Base-by-base conservation (phyloP, 2,888 invertebrate genomes). In the Ditylenchus weischeri region DNA sequence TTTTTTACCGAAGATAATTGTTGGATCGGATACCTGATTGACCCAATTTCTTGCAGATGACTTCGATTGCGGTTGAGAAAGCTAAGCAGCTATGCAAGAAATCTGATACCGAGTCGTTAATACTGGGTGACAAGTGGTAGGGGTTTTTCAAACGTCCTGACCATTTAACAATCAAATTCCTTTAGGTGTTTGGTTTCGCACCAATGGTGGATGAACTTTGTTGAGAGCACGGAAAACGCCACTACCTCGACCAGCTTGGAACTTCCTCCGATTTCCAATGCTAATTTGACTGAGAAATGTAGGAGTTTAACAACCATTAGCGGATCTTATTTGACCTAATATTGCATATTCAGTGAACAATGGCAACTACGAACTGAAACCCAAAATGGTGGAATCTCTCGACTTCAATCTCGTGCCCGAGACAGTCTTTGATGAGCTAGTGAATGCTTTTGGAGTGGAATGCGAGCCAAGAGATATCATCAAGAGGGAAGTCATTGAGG, bases 401-500 rank as follows among this genome's bases (percentile, higher is more conserved):
- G 76, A 80, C 64, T 79, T 69, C 69, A 62, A 57, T 2, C 58
- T 72, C 0, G 61, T 80, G 13, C 78, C 79, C 5, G 72, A 73
- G 29, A 4, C 21, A 0, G 70, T 73, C 0, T 74, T 75, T 64
- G 23, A 29, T 47, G 47, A 5, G 2, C 43, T 75, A 4, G 47
- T 48, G 2, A 57, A 70, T 10, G 47, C 64, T 1, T 77, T 71
- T 54, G 74, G 75, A 7, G 63, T 79, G 1, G 75, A 66, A 0
- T 67, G 74, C n/a, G 73, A 72, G 10, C 61, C 72, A 10, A 68
- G 78, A 36, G 79, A 80, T 67, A 72, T 73, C 21, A 75, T 79
- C 29, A 19, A 62, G 36, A 58, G 77, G 29, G 29, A 64, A 3
- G 79, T 79, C 15, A 66, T 74, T 19, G 21, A 60, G 11, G 62